Conservation (phyloP, 2,113 vertebrate species). For the Rallus limicola region DNA sequence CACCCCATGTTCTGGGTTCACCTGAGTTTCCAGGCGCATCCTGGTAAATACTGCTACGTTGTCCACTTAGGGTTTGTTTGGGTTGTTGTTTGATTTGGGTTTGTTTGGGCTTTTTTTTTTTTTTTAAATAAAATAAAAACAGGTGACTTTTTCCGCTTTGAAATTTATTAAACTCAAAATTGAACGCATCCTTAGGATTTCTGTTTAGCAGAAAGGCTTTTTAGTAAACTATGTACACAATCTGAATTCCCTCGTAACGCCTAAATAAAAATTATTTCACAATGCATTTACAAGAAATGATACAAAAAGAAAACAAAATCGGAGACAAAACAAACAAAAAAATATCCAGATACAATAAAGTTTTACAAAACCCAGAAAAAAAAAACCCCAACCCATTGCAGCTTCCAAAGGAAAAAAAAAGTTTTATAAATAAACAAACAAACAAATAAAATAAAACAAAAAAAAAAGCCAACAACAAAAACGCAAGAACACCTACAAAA, state of each 20-base stretch:
- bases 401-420: conserved; percentile 51
- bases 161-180: conserved; percentile 92
- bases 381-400: conserved; percentile 23
- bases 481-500: conserved; percentile 13
- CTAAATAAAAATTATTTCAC: conserved; percentile 93
- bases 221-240: conserved; percentile 93
- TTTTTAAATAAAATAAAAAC: background rate
- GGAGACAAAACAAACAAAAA: conserved; percentile 60
- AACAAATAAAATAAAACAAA: background rate
- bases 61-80: background rate
- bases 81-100: too few relatives aligned
- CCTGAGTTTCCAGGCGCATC: background rate
- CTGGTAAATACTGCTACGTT: background rate
- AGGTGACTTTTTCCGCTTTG: conserved; percentile 52
- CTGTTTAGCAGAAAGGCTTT: conserved; percentile 85
- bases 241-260: conserved; percentile 81
- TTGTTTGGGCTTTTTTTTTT: too few relatives aligned
- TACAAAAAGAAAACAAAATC: conserved; percentile 88
- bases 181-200: conserved; percentile 80
- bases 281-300: conserved; percentile 93
- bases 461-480: background rate
- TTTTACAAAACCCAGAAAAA: conserved; percentile 82
- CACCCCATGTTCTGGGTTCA: background rate
- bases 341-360: conserved; percentile 80
- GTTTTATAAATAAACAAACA: conserved; percentile 80